A percentile compares a stretch with the other conserved stretches of the same genome.
Evolutionary conservation across 2,797 vertebrate genomes (phyloP).

Genomic region (Pseudomugil tenellus): DNA sequence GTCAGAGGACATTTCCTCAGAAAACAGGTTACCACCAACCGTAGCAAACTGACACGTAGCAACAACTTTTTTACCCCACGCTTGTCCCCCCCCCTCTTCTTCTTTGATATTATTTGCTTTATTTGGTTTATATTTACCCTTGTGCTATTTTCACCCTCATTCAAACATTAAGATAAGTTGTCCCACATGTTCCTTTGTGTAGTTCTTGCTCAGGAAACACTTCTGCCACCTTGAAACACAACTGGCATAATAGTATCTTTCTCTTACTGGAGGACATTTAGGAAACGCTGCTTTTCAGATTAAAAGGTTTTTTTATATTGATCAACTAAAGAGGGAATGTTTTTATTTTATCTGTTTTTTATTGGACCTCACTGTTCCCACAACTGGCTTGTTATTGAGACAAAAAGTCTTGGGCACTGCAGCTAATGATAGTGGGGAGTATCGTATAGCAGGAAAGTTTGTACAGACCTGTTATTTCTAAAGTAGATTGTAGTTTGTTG

Average conservation of each 20-base stretch:
- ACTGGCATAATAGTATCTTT: background rate
- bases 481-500: background rate
- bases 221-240: background rate
- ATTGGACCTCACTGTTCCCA: background rate
- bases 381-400: background rate
- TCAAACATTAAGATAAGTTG: background rate
- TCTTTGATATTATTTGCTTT: background rate
- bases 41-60: constrained; percentile 81
- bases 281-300: background rate
- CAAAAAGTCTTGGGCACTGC: background rate
- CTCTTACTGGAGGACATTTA: background rate
- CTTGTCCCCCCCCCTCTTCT: constrained; percentile 17
- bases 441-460: background rate
- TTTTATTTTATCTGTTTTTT: background rate
- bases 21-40: constrained; percentile 35
- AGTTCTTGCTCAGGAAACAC: background rate
- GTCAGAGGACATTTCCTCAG: background rate
- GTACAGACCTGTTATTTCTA: background rate
- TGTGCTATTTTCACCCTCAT: background rate
- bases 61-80: constrained; percentile 43
- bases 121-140: background rate
- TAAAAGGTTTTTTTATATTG: background rate
- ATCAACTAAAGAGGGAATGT: background rate
- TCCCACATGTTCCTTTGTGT: background rate
- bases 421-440: background rate